Evolutionary conservation across 2,797 vertebrate genomes (phyloP).

Genomic region (Sylvilagus floridanus): DNA sequence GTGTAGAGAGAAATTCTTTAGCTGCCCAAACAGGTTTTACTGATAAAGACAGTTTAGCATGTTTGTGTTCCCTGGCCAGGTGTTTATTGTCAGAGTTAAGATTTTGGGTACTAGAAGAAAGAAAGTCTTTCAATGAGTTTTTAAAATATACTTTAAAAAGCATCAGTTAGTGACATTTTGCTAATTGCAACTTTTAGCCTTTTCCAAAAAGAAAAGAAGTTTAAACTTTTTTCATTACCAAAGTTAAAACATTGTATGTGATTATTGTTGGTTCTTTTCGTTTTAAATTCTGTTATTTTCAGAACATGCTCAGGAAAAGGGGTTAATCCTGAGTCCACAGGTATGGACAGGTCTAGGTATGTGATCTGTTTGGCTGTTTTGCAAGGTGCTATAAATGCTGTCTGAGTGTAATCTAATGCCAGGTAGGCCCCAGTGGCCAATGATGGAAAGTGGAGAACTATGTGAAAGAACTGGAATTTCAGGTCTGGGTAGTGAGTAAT

Average conservation of each 20-base stretch:
- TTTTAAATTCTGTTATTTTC: slow-evolving; percentile 69
- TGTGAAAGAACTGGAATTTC: slow-evolving; percentile 92
- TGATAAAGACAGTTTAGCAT: neutral
- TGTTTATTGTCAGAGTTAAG: slow-evolving; percentile 61
- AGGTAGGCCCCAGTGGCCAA: slow-evolving; percentile 83
- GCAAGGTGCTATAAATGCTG: slow-evolving; percentile 88
- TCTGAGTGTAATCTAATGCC: slow-evolving; percentile 89
- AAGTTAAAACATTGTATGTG: slow-evolving; percentile 8
- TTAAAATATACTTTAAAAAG: neutral
- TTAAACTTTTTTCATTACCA: slow-evolving; percentile 21
- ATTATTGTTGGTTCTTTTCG: slow-evolving; percentile 6
- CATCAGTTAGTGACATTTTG: slow-evolving; percentile 10
- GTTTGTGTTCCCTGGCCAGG: neutral
- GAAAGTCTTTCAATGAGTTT: slow-evolving; percentile 13
- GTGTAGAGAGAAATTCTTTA: slow-evolving; percentile 14
- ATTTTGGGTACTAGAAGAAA: slow-evolving; percentile 49
- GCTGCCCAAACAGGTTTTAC: slow-evolving; percentile 59
- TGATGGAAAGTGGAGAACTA: slow-evolving; percentile 88
- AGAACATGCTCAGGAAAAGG: slow-evolving; percentile 72
- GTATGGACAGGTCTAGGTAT: slow-evolving; percentile 88
- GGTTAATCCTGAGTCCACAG: slow-evolving; percentile 86
- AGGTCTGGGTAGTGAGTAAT: slow-evolving; percentile 88
- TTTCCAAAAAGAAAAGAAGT: slow-evolving; percentile 45
- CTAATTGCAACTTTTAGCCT: neutral
- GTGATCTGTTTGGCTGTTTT: slow-evolving; percentile 87